Conservation (phyloP, 2,113 vertebrate genomes). For the Aptenodytes patagonicus region DNA sequence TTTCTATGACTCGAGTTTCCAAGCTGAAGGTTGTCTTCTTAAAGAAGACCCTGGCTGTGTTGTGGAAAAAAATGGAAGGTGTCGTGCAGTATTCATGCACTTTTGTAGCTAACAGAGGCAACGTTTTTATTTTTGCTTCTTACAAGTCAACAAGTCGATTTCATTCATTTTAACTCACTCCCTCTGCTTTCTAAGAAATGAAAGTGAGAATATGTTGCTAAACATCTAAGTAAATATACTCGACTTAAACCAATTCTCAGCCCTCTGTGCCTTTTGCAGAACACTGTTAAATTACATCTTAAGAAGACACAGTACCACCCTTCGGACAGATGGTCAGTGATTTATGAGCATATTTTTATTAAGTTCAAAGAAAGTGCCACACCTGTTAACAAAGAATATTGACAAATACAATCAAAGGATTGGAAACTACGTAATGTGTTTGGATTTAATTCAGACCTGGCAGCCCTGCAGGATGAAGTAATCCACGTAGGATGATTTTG, state of each 20-base stretch:
- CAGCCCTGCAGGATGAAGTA: neutral
- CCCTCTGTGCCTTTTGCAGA: neutral
- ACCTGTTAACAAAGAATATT: neutral
- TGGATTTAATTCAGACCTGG: neutral
- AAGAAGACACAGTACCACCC: neutral
- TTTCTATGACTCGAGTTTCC: neutral
- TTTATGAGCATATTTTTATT: neutral
- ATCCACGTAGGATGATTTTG: neutral
- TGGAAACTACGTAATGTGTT: neutral
- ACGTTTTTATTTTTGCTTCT: constrained; percentile 4
- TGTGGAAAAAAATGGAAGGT: neutral
- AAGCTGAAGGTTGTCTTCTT: neutral
- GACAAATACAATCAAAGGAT: neutral
- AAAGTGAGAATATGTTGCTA: neutral
- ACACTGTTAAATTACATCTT: neutral
- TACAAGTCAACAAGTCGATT: constrained; percentile 5
- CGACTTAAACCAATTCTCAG: neutral
- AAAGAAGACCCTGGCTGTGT: neutral
- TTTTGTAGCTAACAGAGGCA: neutral
- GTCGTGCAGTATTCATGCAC: neutral
- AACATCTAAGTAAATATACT: neutral
- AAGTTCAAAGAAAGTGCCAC: neutral
- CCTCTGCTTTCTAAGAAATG: neutral
- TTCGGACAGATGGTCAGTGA: neutral
- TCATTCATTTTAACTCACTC: constrained; percentile 43